A percentile compares a stretch with the other conserved stretches of the same genome.
These are phyloP conservation scores for Drosophila pegasa DNA, from an alignment of 2,888 invertebrate genomes.

Conservation along the genomic window DNA sequence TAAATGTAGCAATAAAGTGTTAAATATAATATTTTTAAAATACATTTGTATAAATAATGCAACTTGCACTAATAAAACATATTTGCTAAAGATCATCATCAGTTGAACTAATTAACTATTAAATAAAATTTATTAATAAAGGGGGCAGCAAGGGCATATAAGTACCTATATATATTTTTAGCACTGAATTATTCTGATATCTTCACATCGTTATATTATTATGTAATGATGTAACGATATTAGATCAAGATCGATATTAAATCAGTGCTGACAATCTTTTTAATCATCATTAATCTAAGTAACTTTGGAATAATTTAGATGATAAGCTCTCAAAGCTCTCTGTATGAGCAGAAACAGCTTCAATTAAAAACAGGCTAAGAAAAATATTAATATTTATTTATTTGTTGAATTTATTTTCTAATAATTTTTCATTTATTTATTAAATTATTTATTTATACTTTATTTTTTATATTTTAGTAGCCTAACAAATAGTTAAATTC, in stretches of 20 bases:
- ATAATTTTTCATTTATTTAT: too few species aligned
- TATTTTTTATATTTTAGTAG: too few species aligned
- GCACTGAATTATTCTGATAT: too few species aligned
- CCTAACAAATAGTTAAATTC: too few species aligned
- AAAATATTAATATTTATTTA: background rate
- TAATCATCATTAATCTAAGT: background rate
- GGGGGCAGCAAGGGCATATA: background rate
- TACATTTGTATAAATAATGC: background rate
- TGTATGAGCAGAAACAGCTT: too few species aligned
- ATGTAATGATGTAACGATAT: too few species aligned
- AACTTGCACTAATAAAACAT: too few species aligned
- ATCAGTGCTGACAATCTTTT: background rate
- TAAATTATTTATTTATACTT: too few species aligned
- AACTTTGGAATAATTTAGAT: background rate
- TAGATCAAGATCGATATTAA: too few species aligned
- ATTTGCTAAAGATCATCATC: background rate
- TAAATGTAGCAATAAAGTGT: background rate
- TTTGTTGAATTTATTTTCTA: too few species aligned
- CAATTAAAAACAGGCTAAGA: background rate
- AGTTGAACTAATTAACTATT: background rate
- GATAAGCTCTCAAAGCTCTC: background rate
- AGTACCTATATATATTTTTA: background rate
- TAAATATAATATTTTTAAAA: background rate
- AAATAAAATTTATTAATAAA: background rate
- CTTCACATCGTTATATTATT: too few species aligned